phyloP scores from a whole-genome alignment of 2,797 vertebrate genomes.

The Arremon brunneinucha region DNA sequence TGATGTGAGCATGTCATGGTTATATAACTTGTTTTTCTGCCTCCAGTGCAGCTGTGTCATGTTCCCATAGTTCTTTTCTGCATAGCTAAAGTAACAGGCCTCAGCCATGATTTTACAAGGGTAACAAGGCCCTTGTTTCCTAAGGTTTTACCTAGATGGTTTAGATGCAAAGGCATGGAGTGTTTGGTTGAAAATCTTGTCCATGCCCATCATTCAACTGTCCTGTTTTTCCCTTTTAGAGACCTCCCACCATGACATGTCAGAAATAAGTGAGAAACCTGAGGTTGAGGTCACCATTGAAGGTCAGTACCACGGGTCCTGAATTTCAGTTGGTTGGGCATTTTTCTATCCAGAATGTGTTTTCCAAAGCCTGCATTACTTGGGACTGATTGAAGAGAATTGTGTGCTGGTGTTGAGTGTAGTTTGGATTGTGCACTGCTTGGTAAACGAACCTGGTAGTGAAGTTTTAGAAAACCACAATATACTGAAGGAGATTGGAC shows the following conservation, averaged over 20 bases:
- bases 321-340: neutral
- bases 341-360: neutral
- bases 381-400: neutral
- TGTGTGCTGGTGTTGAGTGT: neutral
- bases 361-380: neutral
- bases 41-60: neutral
- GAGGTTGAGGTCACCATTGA: neutral
- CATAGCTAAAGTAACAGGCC: neutral
- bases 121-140: neutral
- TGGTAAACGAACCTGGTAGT: fast-evolving
- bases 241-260: neutral
- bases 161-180: neutral
- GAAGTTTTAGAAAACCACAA: neutral
- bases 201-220: neutral
- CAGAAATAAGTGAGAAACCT: neutral
- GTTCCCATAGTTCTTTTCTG: neutral
- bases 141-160: neutral
- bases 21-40: neutral
- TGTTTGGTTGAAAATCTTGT: neutral
- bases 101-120: neutral
- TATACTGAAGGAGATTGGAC: neutral
- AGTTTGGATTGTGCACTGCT: neutral
- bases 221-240: neutral
- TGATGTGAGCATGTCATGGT: neutral
- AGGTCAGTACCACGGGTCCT: neutral